Percentiles rank a stretch among this genome's conserved stretches.
Evolutionary conservation across 2,797 vertebrate genomes (phyloP).

Genomic region (Staurois parvus): DNA sequence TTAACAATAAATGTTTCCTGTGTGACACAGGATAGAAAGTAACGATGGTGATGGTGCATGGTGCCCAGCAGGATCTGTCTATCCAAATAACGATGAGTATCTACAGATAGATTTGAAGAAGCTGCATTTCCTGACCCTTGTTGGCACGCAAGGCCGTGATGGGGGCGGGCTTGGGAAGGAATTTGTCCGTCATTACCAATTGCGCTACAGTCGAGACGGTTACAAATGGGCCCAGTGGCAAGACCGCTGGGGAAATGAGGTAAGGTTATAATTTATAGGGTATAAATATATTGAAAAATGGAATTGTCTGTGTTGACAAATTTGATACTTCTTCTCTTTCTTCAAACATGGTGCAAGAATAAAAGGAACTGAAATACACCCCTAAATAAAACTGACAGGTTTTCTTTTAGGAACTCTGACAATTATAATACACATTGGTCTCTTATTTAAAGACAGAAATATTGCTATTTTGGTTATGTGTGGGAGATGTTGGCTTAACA

Average conservation of each 20-base stretch:
- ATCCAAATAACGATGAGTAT: conserved; percentile 86
- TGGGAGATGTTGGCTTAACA: no score
- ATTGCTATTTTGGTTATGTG: no score
- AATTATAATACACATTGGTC: no score
- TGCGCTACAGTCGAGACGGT: conserved; percentile 89
- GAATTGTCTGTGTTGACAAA: no score
- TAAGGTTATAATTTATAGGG: conserved; percentile 64
- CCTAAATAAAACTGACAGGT: no score
- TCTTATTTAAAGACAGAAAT: no score
- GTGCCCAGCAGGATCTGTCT: conserved; percentile 89
- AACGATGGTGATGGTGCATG: conserved; percentile 92
- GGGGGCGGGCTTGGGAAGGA: conserved; percentile 90
- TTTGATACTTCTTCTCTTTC: no score
- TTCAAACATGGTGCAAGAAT: no score
- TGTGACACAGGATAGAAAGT: conserved; percentile 81
- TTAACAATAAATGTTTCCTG: background rate
- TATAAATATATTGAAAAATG: background rate
- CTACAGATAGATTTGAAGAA: conserved; percentile 88
- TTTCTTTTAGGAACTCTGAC: no score
- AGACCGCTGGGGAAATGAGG: conserved; percentile 89
- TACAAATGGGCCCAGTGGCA: conserved; percentile 89
- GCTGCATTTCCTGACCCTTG: conserved; percentile 88
- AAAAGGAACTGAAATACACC: no score
- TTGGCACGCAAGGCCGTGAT: conserved; percentile 93
- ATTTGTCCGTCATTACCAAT: conserved; percentile 87